Percentiles rank a stretch among this genome's conserved stretches.
Evolutionary conservation across 2,888 invertebrate genomes (phyloP).

Genomic region (Pogonocherus hispidulus): DNA sequence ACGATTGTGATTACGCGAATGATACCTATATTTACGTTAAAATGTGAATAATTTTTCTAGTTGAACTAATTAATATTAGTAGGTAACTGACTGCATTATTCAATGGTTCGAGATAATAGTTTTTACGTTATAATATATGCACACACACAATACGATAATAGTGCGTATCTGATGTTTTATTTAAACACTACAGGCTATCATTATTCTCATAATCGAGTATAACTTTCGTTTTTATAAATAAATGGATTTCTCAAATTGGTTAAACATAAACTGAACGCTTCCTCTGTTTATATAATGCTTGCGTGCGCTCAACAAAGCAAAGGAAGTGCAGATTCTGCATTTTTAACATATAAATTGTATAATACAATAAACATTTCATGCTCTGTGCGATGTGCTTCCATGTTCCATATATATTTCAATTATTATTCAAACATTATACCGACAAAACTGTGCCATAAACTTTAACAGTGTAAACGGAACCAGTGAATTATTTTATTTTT

Average conservation of each 20-base stretch:
- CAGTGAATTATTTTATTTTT: constrained; percentile 8
- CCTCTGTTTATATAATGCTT: constrained; percentile 61
- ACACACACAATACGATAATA: constrained; percentile 34
- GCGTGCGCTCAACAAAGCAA: constrained; percentile 60
- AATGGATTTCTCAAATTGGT: constrained; percentile 56
- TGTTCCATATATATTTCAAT: constrained; percentile 25
- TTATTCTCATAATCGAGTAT: constrained; percentile 25
- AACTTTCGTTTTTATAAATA: constrained; percentile 42
- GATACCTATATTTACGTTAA: constrained; percentile 13
- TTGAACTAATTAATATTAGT: constrained; percentile 35
- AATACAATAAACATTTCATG: constrained; percentile 50
- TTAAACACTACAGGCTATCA: constrained; percentile 18
- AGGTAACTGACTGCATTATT: constrained; percentile 19
- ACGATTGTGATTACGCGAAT: constrained; percentile 27
- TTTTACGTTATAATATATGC: constrained; percentile 37
- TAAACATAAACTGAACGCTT: constrained; percentile 57
- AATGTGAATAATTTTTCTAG: constrained; percentile 37
- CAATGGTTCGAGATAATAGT: constrained; percentile 34
- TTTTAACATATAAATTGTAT: constrained; percentile 47
- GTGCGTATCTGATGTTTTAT: constrained; percentile 39
- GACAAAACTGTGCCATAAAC: constrained; percentile 4
- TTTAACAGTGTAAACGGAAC: constrained; percentile 17
- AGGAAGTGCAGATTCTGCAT: constrained; percentile 57
- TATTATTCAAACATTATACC: constrained; percentile 22
- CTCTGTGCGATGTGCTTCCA: constrained; percentile 25